Evolutionary conservation across 2,797 vertebrate species (phyloP).

Genomic region (Eleutherodactylus coqui): DNA sequence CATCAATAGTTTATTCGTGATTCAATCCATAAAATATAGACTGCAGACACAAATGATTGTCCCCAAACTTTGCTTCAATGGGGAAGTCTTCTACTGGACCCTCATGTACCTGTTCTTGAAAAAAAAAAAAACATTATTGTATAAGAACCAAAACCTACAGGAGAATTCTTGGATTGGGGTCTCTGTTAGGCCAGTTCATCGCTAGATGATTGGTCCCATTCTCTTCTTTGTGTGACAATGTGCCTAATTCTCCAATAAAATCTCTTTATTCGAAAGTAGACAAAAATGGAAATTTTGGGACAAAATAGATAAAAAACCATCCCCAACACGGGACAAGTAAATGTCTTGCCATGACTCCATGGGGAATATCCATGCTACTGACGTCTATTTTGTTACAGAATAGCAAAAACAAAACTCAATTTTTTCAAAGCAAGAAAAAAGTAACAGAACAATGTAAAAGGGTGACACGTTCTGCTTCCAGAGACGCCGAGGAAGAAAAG

Average conservation of each 20-base stretch:
- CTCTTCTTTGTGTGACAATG: background rate
- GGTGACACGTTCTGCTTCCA: background rate
- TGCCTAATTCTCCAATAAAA: background rate
- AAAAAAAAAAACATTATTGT: background rate
- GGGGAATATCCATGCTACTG: background rate
- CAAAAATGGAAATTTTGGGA: background rate
- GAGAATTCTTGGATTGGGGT: background rate
- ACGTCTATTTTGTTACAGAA: conserved; percentile 29
- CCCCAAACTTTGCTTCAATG: no score
- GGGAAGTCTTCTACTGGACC: background rate
- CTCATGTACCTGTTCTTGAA: background rate
- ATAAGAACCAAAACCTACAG: background rate
- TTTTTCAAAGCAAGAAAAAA: conserved; percentile 17
- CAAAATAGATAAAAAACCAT: background rate
- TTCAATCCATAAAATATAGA: background rate
- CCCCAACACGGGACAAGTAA: background rate
- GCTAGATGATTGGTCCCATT: background rate
- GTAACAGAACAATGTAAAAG: conserved; percentile 16
- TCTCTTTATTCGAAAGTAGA: background rate
- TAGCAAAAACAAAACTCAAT: conserved; percentile 29
- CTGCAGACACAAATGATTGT: background rate
- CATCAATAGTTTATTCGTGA: background rate
- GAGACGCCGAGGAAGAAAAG: conserved; percentile 20
- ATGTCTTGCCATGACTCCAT: conserved; percentile 6
- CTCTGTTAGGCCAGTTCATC: background rate